Base-by-base conservation (phyloP, 2,113 vertebrate species). In the Entomyzon cyanotis region DNA sequence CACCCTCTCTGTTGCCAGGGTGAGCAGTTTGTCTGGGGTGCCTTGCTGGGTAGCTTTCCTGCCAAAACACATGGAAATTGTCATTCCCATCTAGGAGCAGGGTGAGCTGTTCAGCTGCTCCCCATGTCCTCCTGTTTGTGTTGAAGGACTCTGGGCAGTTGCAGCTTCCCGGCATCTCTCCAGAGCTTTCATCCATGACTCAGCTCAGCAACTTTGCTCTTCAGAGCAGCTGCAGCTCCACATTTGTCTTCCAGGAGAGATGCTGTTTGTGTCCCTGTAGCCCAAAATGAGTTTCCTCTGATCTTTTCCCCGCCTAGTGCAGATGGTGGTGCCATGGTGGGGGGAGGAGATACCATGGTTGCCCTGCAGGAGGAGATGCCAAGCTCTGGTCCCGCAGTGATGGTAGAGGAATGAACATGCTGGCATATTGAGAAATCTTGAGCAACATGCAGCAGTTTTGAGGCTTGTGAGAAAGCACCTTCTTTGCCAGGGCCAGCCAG, bases 41-140 rank as follows among this genome's bases (percentile, higher is more conserved):
- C 60, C 27, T 82, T 22, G 52, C 46, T 81, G 39, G 12, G 9
- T 76, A 37, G n/a, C 56, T 94, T 73, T 58, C n/a, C 81, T 91
- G 69, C 74, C 74, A 73, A 69, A 91, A 73, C 55, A n/a, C 25
- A 0, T 18, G 74, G 77, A 79, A 50, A 28, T 78, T 89, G 64
- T 70, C 64, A 39, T 75, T 93, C 50, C 62, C 39, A 49, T 56
- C 44, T 56, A 52, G 87, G 74, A 95, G 90, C 41, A 71, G 84
- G n/a, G 33, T 27, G 55, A 70, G 56, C 73, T 81, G 71, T 55
- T 76, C 68, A 59, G 46, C 68, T 81, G 89, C 27, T 75, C n/a
- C 16, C 58, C 11, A 0, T 0, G 9, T 84, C 24, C 73, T 63
- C 37, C 39, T 37, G 14, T 52, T 63, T 0, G 0, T 50, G 56